Base-by-base conservation (phyloP, 2,888 invertebrate species). In the Tholera decimalis region DNA sequence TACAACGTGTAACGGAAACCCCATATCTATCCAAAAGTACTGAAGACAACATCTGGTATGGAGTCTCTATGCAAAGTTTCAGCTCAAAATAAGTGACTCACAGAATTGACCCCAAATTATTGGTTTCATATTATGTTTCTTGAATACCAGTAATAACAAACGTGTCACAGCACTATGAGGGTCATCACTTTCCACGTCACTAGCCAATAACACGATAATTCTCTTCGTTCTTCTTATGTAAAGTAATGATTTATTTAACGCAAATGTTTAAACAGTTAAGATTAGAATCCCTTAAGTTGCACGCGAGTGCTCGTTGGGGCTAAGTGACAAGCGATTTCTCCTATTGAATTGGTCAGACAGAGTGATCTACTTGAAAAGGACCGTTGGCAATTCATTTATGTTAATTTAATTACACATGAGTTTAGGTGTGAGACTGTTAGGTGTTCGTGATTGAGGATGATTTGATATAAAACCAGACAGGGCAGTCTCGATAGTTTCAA, bases 181-280 rank as follows among this genome's bases (percentile, higher is more conserved):
- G n/a, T n/a, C n/a, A n/a, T n/a, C n/a, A n/a, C n/a, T n/a, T n/a
- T n/a, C n/a, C n/a, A n/a, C n/a, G n/a, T n/a, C n/a, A n/a, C n/a
- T n/a, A n/a, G n/a, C n/a, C n/a, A n/a, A n/a, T n/a, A n/a, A n/a
- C n/a, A n/a, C n/a, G n/a, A n/a, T n/a, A n/a, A n/a, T n/a, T n/a
- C n/a, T n/a, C n/a, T n/a, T n/a, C n/a, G n/a, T n/a, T n/a, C n/a
- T n/a, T n/a, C n/a, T n/a, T n/a, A n/a, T n/a, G n/a, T n/a, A n/a
- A n/a, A n/a, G n/a, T n/a, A n/a, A n/a, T 73, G 68, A 82, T 58
- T 57, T 20, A 35, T 60, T 59, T 50, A 64, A 60, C 56, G 37
- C 35, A 49, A 57, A 65, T 64, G 54, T 30, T 62, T 49, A 60
- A 37, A 18, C 33, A 41, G 72, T 71, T 82, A 77, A 79, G 65